Evolutionary conservation across 2,888 invertebrate species (phyloP).

Genomic region (Apotomis betuletana): DNA sequence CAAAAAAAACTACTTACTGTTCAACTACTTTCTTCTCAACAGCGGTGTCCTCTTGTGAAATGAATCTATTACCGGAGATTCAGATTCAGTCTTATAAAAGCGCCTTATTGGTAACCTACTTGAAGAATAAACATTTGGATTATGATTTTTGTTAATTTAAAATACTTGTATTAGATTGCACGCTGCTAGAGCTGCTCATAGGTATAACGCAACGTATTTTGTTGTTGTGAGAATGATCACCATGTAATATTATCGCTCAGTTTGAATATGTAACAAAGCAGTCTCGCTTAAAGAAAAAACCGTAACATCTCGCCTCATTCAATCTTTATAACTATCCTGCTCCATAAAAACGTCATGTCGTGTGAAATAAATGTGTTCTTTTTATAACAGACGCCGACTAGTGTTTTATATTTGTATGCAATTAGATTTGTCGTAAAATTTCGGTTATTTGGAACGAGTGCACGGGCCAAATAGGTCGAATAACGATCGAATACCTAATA

Average conservation of each 20-base stretch:
- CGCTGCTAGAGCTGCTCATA: no score
- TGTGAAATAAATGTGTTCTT: slow-evolving; percentile 11
- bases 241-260: not conserved
- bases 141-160: no score
- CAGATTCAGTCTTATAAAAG: no score
- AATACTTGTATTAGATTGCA: no score
- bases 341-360: slow-evolving; percentile 19
- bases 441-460: slow-evolving; percentile 24
- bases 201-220: no score
- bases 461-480: slow-evolving; percentile 26
- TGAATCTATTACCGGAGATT: no score
- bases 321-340: not conserved
- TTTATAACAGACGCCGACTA: slow-evolving; percentile 6
- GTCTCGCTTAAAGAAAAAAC: not conserved
- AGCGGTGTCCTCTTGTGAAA: no score
- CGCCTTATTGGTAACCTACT: no score
- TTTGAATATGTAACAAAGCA: not conserved
- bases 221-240: not conserved
- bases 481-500: not conserved
- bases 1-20: no score
- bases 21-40: no score
- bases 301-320: not conserved
- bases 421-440: slow-evolving; percentile 25
- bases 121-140: no score
- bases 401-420: slow-evolving; percentile 20